Evolutionary conservation across 2,113 vertebrate species (phyloP), one percentile per base, ranked within the genome.

Genomic region (Cephalopholis sonnerati): DNA sequence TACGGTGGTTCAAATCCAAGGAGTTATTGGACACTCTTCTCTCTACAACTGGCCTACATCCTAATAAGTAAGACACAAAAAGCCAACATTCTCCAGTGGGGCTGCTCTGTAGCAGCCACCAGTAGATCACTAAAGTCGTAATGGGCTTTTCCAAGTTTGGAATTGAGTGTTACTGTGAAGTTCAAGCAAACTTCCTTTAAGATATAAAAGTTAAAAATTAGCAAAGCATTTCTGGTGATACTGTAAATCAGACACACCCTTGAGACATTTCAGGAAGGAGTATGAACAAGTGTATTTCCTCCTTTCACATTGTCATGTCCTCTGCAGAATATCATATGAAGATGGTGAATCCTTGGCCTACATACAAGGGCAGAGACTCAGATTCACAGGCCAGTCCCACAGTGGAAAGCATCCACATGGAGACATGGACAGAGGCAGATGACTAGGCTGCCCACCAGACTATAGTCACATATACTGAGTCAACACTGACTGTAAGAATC

Each of bases 161-260:
- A 27, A 44, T 9, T 44, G 41, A 11, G 17, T n/a, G 25, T 61
- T 16, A 61, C 3, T 32, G 25, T 12, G 16, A 51, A 12, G 29
- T 46, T 69, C 1, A 22, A 50, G 7, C 12, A 58, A 51, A 63
- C 13, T 74, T 57, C n/a, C n/a, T 55, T 55, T 17, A 46, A 48
- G 6, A 76, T 18, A 46, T 57, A 77, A 74, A 86, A 71, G 79
- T 85, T 73, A 2, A 83, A 85, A 48, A 63, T 39, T 57, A 79
- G n/a, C 36, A 62, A 50, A 80, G 9, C 66, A 25, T 5, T 39
- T 72, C 5, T 67, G 67, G 46, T 59, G 58, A 41, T 25, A 13
- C 70, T 32, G 73, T 65, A 53, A 76, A 74, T 29, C 12, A 29
- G 69, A 24, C 85, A 77, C 76, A 65, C 82, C 61, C 66, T 25